Percentiles rank a stretch among this genome's conserved stretches.
Evolutionary conservation across 2,888 invertebrate species (phyloP).

Genomic region (Trisateles emortualis): DNA sequence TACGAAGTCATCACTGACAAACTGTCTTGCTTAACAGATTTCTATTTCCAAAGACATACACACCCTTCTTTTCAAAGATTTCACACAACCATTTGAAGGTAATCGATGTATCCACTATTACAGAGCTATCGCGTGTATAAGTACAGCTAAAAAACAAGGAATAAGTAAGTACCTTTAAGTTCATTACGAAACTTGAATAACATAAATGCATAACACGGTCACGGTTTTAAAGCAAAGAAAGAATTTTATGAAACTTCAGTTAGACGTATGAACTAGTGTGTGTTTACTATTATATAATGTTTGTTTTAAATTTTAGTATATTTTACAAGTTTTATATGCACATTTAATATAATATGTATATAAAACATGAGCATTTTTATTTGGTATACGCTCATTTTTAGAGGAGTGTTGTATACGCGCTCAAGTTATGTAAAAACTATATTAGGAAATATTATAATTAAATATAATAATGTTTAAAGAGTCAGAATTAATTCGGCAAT

Average conservation of each 20-base stretch:
- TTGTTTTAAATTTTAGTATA: slow-evolving; percentile 18
- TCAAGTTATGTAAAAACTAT: slow-evolving; percentile 32
- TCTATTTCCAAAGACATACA: slow-evolving; percentile 25
- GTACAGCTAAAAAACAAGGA: slow-evolving; percentile 49
- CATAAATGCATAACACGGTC: slow-evolving; percentile 63
- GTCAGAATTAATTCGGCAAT: slow-evolving; percentile 20
- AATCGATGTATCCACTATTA: slow-evolving; percentile 30
- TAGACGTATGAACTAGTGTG: slow-evolving; percentile 7
- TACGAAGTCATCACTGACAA: slow-evolving; percentile 17
- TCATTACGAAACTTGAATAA: slow-evolving; percentile 66
- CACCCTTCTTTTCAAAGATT: slow-evolving; percentile 30
- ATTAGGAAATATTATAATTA: slow-evolving; percentile 26
- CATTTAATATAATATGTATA: slow-evolving; percentile 13
- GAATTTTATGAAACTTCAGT: slow-evolving; percentile 44
- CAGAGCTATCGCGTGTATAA: slow-evolving; percentile 45
- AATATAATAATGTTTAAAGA: slow-evolving; percentile 20
- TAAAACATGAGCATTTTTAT: slow-evolving; percentile 8
- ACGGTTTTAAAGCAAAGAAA: slow-evolving; percentile 54
- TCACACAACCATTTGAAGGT: slow-evolving; percentile 25
- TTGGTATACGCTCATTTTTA: slow-evolving; percentile 3
- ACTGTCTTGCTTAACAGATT: slow-evolving; percentile 18
- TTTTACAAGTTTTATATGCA: slow-evolving; percentile 21
- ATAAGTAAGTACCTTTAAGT: slow-evolving; percentile 49
- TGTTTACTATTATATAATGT: slow-evolving; percentile 31
- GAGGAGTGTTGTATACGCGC: background rate